These are phyloP conservation scores for Montipora sp. DNA, from an alignment of 64 coral and sea anemone genomes.

Conservation along the genomic window DNA sequence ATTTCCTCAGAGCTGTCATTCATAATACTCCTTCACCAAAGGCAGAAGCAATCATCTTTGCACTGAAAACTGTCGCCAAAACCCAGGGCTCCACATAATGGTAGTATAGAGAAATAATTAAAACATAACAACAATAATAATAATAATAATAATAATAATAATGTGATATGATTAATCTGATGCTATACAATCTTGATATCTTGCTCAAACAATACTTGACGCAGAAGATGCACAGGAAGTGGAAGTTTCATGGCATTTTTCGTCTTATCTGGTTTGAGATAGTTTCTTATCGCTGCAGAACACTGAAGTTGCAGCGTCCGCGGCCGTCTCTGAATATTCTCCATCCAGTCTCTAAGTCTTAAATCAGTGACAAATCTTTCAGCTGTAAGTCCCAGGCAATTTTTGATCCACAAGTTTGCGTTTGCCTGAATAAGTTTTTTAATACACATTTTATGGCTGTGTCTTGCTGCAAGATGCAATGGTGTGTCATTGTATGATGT, in stretches of 20 bases:
- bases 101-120: background rate
- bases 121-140: background rate
- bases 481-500: conserved; percentile 95
- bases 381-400: conserved; percentile 85
- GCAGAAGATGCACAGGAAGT: conserved; percentile 66
- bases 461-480: conserved; percentile 84
- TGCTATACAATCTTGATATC: conserved; percentile 95
- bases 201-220: conserved; percentile 86
- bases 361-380: conserved; percentile 90
- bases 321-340: conserved; percentile 70
- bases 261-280: conserved; percentile 85
- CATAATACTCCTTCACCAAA: too few relatives aligned
- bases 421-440: conserved; percentile 93
- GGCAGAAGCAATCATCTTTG: background rate
- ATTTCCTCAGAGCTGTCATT: background rate
- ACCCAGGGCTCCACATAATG: conserved; percentile 6
- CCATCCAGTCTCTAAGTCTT: conserved; percentile 87
- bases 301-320: conserved; percentile 84
- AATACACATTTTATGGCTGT: conserved; percentile 83
- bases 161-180: conserved; percentile 5
- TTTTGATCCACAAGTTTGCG: conserved; percentile 97
- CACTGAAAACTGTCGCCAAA: background rate
- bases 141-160: background rate
- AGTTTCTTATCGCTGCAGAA: conserved; percentile 78
- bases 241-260: conserved; percentile 86